Percentiles rank a stretch among this genome's conserved stretches.
Conservation (phyloP, 2,888 invertebrate species). For the Leptodirus hochenwartii region DNA sequence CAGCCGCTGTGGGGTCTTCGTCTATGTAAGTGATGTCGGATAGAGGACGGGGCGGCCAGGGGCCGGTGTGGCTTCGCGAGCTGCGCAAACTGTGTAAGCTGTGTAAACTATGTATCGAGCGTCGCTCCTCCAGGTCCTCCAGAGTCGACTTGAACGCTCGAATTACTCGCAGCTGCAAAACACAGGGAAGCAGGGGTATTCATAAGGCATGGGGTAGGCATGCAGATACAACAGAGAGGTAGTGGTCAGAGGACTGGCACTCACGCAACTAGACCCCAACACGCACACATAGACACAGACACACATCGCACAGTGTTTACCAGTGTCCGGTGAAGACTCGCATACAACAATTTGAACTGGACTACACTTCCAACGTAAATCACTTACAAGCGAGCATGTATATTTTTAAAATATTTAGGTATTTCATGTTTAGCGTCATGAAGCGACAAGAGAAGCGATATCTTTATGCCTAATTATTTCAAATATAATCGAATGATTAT, state of each 20-base stretch:
- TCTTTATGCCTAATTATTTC: too few relatives aligned
- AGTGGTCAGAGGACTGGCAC: slow-evolving; percentile 14
- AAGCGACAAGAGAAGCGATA: too few relatives aligned
- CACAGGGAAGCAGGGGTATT: slow-evolving; percentile 37
- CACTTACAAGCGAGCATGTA: too few relatives aligned
- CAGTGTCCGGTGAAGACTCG: too few relatives aligned
- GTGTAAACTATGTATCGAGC: slow-evolving; percentile 94
- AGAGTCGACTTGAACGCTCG: slow-evolving; percentile 98
- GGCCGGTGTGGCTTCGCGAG: slow-evolving; percentile 57
- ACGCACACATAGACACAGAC: too few relatives aligned
- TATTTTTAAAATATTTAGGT: too few relatives aligned
- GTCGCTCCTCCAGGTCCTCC: slow-evolving; percentile 98
- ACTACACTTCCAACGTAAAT: too few relatives aligned
- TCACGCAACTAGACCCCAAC: slow-evolving; percentile 14
- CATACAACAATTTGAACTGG: too few relatives aligned
- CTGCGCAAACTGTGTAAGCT: slow-evolving; percentile 74
- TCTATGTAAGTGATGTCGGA: slow-evolving; percentile 62
- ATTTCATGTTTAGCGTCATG: too few relatives aligned
- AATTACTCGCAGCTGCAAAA: slow-evolving; percentile 99
- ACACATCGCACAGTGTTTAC: too few relatives aligned
- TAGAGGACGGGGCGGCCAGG: slow-evolving; percentile 43
- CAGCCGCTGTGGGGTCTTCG: slow-evolving; percentile 27
- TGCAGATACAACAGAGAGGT: slow-evolving; percentile 24
- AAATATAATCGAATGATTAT: too few relatives aligned
- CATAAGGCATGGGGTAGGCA: slow-evolving; percentile 26